Conservation (phyloP, 1,140 invertebrate genomes). For the Polyergus mexicanus region DNA sequence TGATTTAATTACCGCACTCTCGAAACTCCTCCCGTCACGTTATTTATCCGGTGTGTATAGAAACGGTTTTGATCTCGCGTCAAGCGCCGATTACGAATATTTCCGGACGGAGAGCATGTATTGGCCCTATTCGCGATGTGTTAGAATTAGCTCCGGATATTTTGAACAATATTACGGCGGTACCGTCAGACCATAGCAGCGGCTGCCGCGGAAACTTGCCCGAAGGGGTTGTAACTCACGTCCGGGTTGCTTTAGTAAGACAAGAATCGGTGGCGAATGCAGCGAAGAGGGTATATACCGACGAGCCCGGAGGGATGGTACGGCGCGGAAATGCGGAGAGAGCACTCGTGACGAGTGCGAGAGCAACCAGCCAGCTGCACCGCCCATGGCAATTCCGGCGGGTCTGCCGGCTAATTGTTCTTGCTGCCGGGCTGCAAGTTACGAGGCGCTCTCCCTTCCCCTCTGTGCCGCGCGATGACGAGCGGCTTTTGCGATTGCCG, state of each 20-base stretch:
- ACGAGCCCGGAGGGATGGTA: neutral
- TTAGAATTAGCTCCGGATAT: conserved; percentile 61
- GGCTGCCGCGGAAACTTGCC: conserved; percentile 52
- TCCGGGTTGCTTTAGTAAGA: conserved; percentile 44
- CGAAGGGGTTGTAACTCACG: conserved; percentile 56
- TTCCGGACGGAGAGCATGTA: conserved; percentile 18
- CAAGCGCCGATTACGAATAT: conserved; percentile 2
- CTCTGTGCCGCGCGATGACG: conserved; percentile 49
- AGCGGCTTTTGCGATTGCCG: conserved; percentile 44
- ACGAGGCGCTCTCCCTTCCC: conserved; percentile 10
- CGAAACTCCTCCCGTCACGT: conserved; percentile 12
- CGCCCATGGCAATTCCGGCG: conserved; percentile 68
- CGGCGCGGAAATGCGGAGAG: neutral
- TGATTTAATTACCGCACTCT: neutral
- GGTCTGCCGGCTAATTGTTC: conserved; percentile 71
- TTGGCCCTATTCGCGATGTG: conserved; percentile 9
- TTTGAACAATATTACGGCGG: conserved; percentile 67
- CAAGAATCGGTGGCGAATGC: conserved; percentile 39
- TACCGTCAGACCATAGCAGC: conserved; percentile 32
- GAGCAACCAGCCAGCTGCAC: conserved; percentile 64
- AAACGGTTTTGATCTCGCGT: neutral
- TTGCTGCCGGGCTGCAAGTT: conserved; percentile 56
- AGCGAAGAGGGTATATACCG: neutral
- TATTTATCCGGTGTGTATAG: neutral
- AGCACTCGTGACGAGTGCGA: conserved; percentile 57